Evolutionary conservation across 2,888 invertebrate genomes (phyloP).

Genomic region (Trachelus troglodyta): DNA sequence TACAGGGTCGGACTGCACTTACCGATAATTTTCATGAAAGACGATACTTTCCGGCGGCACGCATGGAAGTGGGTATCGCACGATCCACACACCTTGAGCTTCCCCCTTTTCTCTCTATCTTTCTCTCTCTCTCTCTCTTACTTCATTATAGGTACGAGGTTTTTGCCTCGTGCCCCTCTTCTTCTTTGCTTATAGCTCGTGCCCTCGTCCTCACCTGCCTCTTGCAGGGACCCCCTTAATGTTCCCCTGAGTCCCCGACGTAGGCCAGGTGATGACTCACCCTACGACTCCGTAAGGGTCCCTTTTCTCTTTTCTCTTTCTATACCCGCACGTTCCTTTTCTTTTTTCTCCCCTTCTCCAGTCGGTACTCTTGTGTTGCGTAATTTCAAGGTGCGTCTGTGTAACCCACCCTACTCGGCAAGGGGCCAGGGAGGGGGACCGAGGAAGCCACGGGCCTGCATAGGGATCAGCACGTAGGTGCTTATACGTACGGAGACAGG

Average conservation of each 20-base stretch:
- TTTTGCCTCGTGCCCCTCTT: slow-evolving; percentile 31
- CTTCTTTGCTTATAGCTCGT: slow-evolving; percentile 20
- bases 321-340: slow-evolving; percentile 8
- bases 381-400: slow-evolving; percentile 37
- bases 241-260: slow-evolving; percentile 21
- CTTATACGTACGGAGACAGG: slow-evolving; percentile 15
- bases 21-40: slow-evolving; percentile 51
- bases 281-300: slow-evolving; percentile 43
- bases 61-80: neutral
- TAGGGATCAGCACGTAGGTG: neutral
- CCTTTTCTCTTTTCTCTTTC: slow-evolving; percentile 18
- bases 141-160: slow-evolving; percentile 13
- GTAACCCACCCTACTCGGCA: neutral
- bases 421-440: neutral
- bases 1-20: no score
- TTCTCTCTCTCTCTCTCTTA: slow-evolving; percentile 13
- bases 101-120: slow-evolving; percentile 17
- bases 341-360: slow-evolving; percentile 13
- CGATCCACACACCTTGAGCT: slow-evolving; percentile 17
- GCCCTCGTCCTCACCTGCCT: slow-evolving; percentile 24
- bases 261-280: slow-evolving; percentile 64
- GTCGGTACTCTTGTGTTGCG: slow-evolving; percentile 27
- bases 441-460: slow-evolving; percentile 9
- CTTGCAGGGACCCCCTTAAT: slow-evolving; percentile 4
- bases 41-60: slow-evolving; percentile 38